phyloP scores from a whole-genome alignment of 2,888 invertebrate genomes.

The Drosophila paramelanica region DNA sequence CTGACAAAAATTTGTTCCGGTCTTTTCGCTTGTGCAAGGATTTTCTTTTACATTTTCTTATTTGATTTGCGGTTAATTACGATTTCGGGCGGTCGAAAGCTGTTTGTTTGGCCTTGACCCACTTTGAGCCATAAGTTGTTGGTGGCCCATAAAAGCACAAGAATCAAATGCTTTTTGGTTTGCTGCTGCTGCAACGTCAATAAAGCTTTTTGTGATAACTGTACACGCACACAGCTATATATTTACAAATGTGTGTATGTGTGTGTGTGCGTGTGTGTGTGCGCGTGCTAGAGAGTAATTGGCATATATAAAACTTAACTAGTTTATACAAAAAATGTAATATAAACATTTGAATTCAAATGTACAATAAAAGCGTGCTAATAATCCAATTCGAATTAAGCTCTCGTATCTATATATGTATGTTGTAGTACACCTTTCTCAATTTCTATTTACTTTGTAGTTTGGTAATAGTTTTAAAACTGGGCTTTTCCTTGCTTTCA shows the following conservation, averaged over 20 bases:
- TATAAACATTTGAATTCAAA: constrained; percentile 20
- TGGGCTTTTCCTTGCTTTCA: constrained; percentile 56
- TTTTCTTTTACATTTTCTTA: neutral
- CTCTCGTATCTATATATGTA: constrained; percentile 40
- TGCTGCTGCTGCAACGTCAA: constrained; percentile 25
- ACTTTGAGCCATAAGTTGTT: constrained; percentile 47
- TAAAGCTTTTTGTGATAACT: constrained; percentile 57
- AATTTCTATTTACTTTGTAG: constrained; percentile 52
- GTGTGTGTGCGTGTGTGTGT: constrained; percentile 9
- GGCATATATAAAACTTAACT: constrained; percentile 16
- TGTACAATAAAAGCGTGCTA: constrained; percentile 25
- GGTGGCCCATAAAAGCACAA: constrained; percentile 45
- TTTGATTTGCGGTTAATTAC: neutral
- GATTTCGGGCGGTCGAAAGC: constrained; percentile 16
- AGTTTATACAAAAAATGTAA: constrained; percentile 36
- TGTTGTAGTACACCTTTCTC: constrained; percentile 41
- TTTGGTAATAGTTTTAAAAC: constrained; percentile 50
- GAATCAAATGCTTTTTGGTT: constrained; percentile 41
- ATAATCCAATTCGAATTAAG: constrained; percentile 41
- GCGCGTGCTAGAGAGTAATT: constrained; percentile 7
- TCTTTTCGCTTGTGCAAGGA: neutral
- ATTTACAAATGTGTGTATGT: neutral
- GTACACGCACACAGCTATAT: constrained; percentile 20
- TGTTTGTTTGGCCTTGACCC: constrained; percentile 75
- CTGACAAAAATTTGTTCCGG: too few relatives aligned